phyloP scores from a whole-genome alignment of 2,797 vertebrate genomes.

The Octomys mimax region DNA sequence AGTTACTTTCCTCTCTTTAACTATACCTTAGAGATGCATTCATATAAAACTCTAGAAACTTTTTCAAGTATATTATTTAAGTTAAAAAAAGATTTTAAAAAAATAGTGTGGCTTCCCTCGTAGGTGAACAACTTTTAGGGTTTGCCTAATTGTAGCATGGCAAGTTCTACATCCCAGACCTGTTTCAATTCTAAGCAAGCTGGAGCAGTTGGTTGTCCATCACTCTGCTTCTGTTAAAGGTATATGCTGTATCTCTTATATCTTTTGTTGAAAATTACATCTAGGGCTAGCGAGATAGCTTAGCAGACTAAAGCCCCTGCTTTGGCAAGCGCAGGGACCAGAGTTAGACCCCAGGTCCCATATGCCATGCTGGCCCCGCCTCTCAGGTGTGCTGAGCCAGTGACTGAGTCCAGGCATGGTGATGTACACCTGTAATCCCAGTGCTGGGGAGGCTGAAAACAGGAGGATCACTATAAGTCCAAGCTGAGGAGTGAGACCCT shows the following conservation, averaged over 20 bases:
- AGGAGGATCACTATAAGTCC: no score
- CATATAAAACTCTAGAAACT: constrained; percentile 65
- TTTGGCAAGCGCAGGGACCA: no score
- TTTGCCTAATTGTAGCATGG: neutral
- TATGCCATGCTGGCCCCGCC: no score
- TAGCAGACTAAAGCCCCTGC: no score
- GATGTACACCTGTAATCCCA: no score
- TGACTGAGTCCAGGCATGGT: no score
- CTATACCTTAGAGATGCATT: constrained; percentile 62
- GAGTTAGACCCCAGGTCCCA: no score
- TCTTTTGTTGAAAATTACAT: neutral
- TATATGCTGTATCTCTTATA: neutral
- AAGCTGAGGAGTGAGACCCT: no score
- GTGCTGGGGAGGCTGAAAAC: no score
- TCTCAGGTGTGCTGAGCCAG: no score
- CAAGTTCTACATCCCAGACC: neutral
- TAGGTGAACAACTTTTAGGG: neutral
- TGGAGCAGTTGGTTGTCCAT: neutral
- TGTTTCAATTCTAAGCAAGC: neutral
- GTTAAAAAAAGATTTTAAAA: constrained; percentile 34
- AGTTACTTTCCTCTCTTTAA: constrained; percentile 66
- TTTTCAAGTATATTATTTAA: constrained; percentile 54
- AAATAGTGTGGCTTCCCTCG: neutral
- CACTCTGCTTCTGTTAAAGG: neutral
- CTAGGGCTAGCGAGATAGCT: no score